phyloP scores from a whole-genome alignment of 2,113 vertebrate genomes.

The Tetrax tetrax region DNA sequence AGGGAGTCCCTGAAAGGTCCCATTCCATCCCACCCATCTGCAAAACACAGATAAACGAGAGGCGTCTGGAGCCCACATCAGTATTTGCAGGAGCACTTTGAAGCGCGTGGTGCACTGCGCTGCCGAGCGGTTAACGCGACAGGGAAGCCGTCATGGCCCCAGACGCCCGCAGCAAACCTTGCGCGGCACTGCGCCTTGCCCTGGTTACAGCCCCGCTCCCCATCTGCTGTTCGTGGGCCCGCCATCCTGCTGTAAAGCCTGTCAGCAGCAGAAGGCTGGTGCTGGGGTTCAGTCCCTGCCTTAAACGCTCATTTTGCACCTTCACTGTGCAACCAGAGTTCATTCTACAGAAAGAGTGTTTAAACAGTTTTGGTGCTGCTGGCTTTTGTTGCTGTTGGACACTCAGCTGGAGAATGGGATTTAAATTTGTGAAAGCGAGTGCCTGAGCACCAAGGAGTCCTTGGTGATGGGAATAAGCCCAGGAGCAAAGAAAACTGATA shows the following conservation, averaged over 20 bases:
- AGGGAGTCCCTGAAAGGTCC: neutral
- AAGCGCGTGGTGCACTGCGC: neutral
- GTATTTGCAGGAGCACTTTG: neutral
- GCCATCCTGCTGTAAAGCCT: neutral
- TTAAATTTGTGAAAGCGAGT: neutral
- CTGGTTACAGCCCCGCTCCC: neutral
- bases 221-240: neutral
- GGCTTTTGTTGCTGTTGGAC: neutral
- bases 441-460: neutral
- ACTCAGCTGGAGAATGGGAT: neutral
- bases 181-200: accelerated
- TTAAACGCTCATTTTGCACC: neutral
- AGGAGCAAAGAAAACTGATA: neutral
- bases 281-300: neutral
- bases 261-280: neutral
- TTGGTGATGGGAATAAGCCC: neutral
- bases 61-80: neutral
- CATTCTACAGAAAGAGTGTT: neutral
- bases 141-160: neutral
- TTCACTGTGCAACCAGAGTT: neutral
- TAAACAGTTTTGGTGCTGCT: neutral
- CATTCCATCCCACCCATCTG: neutral
- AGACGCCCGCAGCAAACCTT: neutral
- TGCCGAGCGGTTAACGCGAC: neutral
- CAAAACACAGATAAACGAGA: neutral